Conservation (phyloP, 2,888 invertebrate genomes). For the Pherbina coryleti region DNA sequence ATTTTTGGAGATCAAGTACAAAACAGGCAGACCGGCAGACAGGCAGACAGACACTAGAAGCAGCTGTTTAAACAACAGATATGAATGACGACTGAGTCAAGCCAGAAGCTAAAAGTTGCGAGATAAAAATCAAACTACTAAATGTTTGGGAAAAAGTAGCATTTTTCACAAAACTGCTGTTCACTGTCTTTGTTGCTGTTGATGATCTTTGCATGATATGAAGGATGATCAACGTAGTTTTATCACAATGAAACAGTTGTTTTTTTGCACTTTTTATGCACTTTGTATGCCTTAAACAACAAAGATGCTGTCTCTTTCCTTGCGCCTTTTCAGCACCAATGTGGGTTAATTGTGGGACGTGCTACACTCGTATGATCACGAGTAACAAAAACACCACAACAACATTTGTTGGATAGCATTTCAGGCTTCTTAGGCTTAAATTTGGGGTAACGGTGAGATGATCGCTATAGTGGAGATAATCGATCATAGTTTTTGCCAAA, state of each 20-base stretch:
- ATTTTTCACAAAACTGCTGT: not conserved
- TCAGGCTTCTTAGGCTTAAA: not conserved
- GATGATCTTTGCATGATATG: not conserved
- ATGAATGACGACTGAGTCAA: not conserved
- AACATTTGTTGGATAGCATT: not conserved
- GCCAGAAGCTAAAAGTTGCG: not conserved
- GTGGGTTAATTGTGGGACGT: constrained; percentile 22
- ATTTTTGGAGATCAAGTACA: not conserved
- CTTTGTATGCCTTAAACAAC: too few relatives aligned
- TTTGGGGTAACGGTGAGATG: not conserved
- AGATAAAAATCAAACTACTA: not conserved
- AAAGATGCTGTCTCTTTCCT: not conserved
- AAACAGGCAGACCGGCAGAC: not conserved
- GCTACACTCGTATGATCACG: constrained; percentile 4
- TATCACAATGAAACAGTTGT: too few relatives aligned
- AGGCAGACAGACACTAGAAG: not conserved
- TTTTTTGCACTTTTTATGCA: too few relatives aligned
- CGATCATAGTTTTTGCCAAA: not conserved
- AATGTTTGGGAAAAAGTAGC: not conserved
- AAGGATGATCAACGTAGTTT: not conserved
- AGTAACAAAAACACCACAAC: not conserved
- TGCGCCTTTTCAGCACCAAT: not conserved
- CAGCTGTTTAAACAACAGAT: not conserved
- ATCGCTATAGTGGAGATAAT: not conserved
- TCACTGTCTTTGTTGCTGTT: not conserved